Evolutionary conservation across 2,888 invertebrate species (phyloP), one percentile per base, ranked within the genome.

Genomic region (Eilema caniola): DNA sequence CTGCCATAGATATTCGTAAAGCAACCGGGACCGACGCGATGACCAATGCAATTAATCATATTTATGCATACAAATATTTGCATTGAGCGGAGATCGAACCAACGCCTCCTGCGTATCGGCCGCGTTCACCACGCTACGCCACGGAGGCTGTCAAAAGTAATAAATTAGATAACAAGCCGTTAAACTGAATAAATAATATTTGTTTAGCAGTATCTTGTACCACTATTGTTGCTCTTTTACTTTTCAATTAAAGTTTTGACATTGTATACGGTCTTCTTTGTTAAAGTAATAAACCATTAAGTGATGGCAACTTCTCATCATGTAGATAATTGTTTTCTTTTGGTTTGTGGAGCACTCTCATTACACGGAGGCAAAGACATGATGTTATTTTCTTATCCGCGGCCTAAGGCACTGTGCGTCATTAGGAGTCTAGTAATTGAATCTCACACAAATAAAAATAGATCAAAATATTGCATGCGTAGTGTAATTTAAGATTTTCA

Each of bases 401-500:
- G 81, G 89, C 89, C 88, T 80, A 82, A 80, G 86, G 89, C 91
- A 82, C 73, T 81, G 81, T 83, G 83, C 84, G 83, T 84, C 85
- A 88, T 90, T 91, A 89, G 85, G 87, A 86, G 84, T 81, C 85
- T 73, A 86, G 89, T 93, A 93, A 93, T 93, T 93, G 92, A 94
- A 93, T 91, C 89, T 89, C 88, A 86, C 85, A 85, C 87, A 92
- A 93, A 94, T 90, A 93, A 93, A 92, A 93, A 90, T 87, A 90
- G 88, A 90, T 83, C 81, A 81, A 88, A 85, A 83, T 85, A 85
- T 88, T 86, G 89, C 87, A 91, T 90, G 91, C 89, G 87, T 88
- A 85, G 86, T 87, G 92, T 90, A 92, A 94, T 94, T 93, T 93
- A 87, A 91, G 89, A 93, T 93, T 93, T 93, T 92, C 93, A 93